Percentiles rank a stretch among this genome's conserved stretches.
Conservation (phyloP, 1,140 invertebrate species). For the Drosophila lowei region DNA sequence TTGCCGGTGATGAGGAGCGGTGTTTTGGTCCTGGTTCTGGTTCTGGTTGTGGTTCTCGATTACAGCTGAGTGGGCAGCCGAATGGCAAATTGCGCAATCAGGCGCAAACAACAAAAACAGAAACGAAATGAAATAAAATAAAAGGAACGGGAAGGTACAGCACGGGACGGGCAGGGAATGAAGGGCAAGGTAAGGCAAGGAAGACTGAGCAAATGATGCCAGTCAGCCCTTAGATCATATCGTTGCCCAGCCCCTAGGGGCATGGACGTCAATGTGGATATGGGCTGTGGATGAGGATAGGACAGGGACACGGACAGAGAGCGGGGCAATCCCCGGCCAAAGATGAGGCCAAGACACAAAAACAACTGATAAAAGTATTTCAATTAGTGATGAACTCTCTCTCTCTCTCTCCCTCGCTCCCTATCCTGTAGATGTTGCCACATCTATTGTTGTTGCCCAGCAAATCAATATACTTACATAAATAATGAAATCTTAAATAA, state of each 20-base stretch:
- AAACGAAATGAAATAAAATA: slow-evolving; percentile 45
- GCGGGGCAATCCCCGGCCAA: background rate
- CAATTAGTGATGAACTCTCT: slow-evolving; percentile 64
- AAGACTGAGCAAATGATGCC: slow-evolving; percentile 33
- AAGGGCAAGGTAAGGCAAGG: too few species aligned
- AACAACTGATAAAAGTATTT: slow-evolving; percentile 76
- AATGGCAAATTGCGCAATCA: slow-evolving; percentile 70
- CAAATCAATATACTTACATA: slow-evolving; percentile 52
- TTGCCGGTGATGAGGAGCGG: slow-evolving; percentile 11
- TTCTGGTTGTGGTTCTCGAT: slow-evolving; percentile 22
- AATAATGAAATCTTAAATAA: slow-evolving; percentile 69
- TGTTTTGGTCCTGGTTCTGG: background rate
- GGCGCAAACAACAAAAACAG: slow-evolving; percentile 72
- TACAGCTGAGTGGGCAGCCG: slow-evolving; percentile 55
- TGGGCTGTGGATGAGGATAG: background rate
- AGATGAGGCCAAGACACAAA: slow-evolving; percentile 36
- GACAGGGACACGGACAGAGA: slow-evolving; percentile 11
- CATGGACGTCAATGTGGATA: background rate
- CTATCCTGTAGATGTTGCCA: slow-evolving; percentile 4
- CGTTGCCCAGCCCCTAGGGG: slow-evolving; percentile 38
- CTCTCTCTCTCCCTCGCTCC: background rate
- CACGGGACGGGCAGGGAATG: background rate
- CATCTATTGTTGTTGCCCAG: slow-evolving; percentile 24
- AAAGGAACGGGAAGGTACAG: slow-evolving; percentile 28
- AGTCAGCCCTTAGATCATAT: slow-evolving; percentile 73